Conservation (phyloP, 2,113 vertebrate genomes). For the Loxodonta africana region DNA sequence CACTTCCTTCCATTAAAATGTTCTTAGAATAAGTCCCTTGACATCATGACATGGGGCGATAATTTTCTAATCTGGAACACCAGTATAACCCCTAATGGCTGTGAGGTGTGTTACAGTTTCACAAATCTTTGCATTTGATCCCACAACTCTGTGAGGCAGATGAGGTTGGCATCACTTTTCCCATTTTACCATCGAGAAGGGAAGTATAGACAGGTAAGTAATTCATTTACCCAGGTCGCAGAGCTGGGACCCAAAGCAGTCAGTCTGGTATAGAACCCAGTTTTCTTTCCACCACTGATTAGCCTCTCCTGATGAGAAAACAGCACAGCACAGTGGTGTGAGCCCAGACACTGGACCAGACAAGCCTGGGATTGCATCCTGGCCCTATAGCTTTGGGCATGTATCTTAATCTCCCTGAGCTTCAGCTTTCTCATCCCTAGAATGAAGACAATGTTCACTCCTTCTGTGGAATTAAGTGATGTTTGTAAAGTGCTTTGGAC, state of each 20-base stretch:
- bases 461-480: not conserved
- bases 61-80: not conserved
- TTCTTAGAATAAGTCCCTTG: not conserved
- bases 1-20: not conserved
- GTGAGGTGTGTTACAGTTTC: not conserved
- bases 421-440: conserved; percentile 17
- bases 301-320: not conserved
- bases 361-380: not conserved
- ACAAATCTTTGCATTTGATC: not conserved
- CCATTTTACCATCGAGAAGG: not conserved
- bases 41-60: not conserved
- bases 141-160: not conserved
- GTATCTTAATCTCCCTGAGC: not conserved
- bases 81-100: not conserved
- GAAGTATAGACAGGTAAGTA: not conserved
- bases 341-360: not conserved
- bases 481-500: not conserved
- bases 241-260: not conserved
- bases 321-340: not conserved
- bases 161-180: not conserved
- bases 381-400: not conserved
- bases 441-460: conserved; percentile 15
- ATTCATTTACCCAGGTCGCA: not conserved
- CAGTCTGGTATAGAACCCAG: not conserved
- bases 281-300: not conserved